Conservation (phyloP, 2,797 vertebrate genomes). For the Melanotaenia pygmaea region DNA sequence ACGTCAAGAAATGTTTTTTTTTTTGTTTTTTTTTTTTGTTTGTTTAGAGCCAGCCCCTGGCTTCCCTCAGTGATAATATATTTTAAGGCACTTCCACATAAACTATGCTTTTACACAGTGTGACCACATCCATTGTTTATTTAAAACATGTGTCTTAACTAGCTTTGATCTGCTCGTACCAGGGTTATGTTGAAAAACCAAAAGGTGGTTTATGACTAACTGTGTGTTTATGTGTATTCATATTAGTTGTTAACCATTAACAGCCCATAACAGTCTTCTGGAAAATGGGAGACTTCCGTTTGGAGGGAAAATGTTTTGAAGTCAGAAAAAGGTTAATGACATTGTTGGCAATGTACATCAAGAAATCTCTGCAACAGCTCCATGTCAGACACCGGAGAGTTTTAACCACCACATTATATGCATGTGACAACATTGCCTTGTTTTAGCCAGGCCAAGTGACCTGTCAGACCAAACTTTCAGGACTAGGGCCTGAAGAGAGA, state of each 20-base stretch:
- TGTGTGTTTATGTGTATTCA: neutral
- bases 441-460: neutral
- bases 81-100: neutral
- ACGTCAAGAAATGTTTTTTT: neutral
- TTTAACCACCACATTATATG: neutral
- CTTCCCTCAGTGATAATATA: neutral
- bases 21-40: too few relatives aligned
- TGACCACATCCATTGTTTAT: neutral
- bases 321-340: neutral
- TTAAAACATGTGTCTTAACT: neutral
- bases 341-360: neutral
- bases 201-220: neutral
- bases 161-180: neutral
- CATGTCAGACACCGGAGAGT: neutral
- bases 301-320: too few relatives aligned
- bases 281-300: too few relatives aligned
- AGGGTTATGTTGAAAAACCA: neutral
- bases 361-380: neutral
- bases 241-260: neutral
- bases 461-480: neutral
- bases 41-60: neutral
- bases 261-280: neutral
- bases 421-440: neutral
- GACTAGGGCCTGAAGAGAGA: neutral
- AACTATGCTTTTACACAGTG: neutral